phyloP scores from a whole-genome alignment of 2,888 invertebrate genomes.

The Cantharis rustica region DNA sequence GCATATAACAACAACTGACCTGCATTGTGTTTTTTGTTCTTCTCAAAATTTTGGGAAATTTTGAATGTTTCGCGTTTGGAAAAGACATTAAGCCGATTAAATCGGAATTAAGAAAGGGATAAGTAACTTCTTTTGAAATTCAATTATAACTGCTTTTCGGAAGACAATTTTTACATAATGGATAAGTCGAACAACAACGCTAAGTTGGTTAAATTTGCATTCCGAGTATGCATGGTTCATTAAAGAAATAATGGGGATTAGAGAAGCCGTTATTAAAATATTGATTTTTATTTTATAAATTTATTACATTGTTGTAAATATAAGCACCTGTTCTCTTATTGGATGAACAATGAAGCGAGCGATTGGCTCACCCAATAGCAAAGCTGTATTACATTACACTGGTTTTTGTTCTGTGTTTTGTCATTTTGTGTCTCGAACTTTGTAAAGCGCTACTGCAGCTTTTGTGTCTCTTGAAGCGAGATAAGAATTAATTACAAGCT shows the following conservation, averaged over 20 bases:
- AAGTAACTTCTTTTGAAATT: background rate
- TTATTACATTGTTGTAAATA: slow-evolving; percentile 40
- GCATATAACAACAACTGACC: background rate
- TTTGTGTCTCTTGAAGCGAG: slow-evolving; percentile 57
- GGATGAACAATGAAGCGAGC: slow-evolving; percentile 53
- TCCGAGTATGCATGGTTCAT: background rate
- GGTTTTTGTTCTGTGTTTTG: slow-evolving; percentile 56
- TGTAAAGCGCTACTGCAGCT: slow-evolving; percentile 52
- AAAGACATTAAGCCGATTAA: background rate
- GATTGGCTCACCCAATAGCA: slow-evolving; percentile 55
- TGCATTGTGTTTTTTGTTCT: background rate
- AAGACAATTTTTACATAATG: background rate
- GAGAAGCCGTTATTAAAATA: slow-evolving; percentile 21
- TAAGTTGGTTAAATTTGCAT: background rate
- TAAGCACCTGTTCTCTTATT: slow-evolving; percentile 53
- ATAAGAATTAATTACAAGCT: slow-evolving; percentile 61
- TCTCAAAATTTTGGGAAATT: background rate
- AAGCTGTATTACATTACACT: slow-evolving; percentile 55
- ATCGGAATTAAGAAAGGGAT: background rate
- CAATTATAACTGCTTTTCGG: background rate
- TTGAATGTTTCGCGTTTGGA: too few species aligned
- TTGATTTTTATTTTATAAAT: slow-evolving; percentile 39
- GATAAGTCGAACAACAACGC: background rate
- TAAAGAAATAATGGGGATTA: background rate
- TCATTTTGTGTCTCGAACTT: slow-evolving; percentile 57